A percentile compares a stretch with the other conserved stretches of the same genome.
Conservation (phyloP, 2,888 invertebrate genomes). For the Tetranychus truncatus region DNA sequence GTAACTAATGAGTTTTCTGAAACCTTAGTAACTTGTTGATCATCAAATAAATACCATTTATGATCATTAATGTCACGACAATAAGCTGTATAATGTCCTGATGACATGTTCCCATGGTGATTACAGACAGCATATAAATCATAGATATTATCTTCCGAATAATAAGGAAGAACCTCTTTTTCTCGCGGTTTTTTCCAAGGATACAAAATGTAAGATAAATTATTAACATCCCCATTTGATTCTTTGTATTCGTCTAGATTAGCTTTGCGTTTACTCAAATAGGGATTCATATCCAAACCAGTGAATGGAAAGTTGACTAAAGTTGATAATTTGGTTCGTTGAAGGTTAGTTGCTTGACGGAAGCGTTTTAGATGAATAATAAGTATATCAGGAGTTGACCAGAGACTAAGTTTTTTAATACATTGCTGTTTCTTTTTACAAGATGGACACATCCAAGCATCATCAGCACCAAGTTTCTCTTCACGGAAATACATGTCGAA, state of each 20-base stretch:
- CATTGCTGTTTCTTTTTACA: conserved; percentile 84
- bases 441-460: conserved; percentile 88
- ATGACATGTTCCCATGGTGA: conserved; percentile 76
- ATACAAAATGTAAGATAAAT: neutral
- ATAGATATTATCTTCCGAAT: conserved; percentile 53
- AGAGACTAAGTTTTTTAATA: conserved; percentile 74
- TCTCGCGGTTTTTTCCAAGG: conserved; percentile 5
- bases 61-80: conserved; percentile 82
- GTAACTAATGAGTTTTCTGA: conserved; percentile 54
- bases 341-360: conserved; percentile 46
- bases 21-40: conserved; percentile 63
- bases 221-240: neutral
- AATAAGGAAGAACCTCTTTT: neutral
- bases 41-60: conserved; percentile 88
- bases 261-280: neutral
- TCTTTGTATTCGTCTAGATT: neutral
- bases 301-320: conserved; percentile 80
- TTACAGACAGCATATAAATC: conserved; percentile 88
- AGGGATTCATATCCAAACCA: conserved; percentile 41
- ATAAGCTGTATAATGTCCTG: conserved; percentile 88
- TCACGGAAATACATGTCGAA: conserved; percentile 44
- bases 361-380: conserved; percentile 89
- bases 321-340: conserved; percentile 68
- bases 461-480: conserved; percentile 44
- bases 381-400: conserved; percentile 81